A percentile compares a stretch with the other conserved stretches of the same genome.
phyloP scores from a whole-genome alignment of 2,888 invertebrate species.

The Syrista parreyssii region DNA sequence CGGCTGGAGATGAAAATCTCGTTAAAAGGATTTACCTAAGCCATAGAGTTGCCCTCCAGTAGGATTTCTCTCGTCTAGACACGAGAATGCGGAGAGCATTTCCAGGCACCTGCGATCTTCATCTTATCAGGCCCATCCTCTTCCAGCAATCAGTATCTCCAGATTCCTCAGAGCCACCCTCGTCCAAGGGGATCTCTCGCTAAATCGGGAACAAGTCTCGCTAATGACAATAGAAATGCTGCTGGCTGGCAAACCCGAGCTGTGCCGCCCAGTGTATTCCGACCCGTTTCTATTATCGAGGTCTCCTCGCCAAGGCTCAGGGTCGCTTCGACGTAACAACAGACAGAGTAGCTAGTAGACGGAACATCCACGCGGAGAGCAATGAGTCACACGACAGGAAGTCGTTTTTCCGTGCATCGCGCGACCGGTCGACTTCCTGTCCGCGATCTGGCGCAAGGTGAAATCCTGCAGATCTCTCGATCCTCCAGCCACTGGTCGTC shows the following conservation, averaged over 20 bases:
- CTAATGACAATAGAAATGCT: background rate
- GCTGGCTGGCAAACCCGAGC: background rate
- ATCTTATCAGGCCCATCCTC: background rate
- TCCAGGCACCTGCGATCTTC: background rate
- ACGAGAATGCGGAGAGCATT: background rate
- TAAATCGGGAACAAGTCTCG: background rate
- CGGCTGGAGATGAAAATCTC: background rate
- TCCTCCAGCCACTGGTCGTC: background rate
- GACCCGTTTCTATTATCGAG: constrained; percentile 9
- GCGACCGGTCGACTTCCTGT: constrained; percentile 40
- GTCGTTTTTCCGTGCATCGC: constrained; percentile 44
- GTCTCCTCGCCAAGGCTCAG: constrained; percentile 7
- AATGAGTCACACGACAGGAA: constrained; percentile 57
- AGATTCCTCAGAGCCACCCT: background rate
- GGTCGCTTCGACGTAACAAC: constrained; percentile 9
- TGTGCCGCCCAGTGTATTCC: background rate
- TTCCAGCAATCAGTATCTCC: background rate
- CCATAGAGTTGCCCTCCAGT: background rate
- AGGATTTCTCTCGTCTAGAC: background rate
- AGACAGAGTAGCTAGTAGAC: background rate
- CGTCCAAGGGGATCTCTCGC: background rate
- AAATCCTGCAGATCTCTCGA: constrained; percentile 29
- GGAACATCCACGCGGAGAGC: constrained; percentile 6
- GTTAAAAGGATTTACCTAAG: background rate
- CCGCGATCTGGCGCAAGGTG: constrained; percentile 53